These are phyloP conservation scores for Synergus gifuensis DNA, from an alignment of 2,888 invertebrate genomes.

Conservation along the genomic window DNA sequence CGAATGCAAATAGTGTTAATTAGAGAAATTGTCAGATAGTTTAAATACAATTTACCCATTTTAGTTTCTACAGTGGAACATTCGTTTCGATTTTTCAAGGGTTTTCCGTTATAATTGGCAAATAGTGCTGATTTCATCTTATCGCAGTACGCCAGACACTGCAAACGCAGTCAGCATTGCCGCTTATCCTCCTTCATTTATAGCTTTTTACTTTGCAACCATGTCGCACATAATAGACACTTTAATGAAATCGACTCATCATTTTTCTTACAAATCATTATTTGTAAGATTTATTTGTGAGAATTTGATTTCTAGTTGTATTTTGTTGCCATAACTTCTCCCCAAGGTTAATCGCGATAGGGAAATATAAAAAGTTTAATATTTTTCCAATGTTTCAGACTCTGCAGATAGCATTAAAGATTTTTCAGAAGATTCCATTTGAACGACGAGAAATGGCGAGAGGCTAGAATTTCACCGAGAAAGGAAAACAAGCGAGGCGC, in stretches of 20 bases:
- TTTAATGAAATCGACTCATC: conserved; percentile 26
- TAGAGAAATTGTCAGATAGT: background rate
- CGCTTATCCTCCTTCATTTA: conserved; percentile 49
- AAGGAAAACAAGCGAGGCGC: conserved; percentile 49
- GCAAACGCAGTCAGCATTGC: conserved; percentile 41
- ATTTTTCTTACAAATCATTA: conserved; percentile 14
- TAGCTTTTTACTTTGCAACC: conserved; percentile 37
- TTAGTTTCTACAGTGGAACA: background rate
- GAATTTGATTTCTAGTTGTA: conserved; percentile 5
- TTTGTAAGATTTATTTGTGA: background rate
- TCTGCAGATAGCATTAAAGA: background rate
- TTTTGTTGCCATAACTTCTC: background rate
- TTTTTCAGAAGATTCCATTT: background rate
- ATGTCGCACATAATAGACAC: conserved; percentile 31
- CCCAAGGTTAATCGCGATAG: too few relatives aligned
- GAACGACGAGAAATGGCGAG: conserved; percentile 1
- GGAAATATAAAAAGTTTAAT: background rate
- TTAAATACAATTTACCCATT: background rate
- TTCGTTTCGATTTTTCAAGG: conserved; percentile 19
- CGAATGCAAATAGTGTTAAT: background rate
- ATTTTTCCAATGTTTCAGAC: background rate
- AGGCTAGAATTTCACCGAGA: conserved; percentile 42
- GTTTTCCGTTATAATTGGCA: conserved; percentile 47
- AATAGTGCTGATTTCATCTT: conserved; percentile 55
- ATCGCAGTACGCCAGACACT: conserved; percentile 49